These are phyloP conservation scores for Uropetala carovei DNA, from an alignment of 2,888 invertebrate genomes.

Conservation along the genomic window DNA sequence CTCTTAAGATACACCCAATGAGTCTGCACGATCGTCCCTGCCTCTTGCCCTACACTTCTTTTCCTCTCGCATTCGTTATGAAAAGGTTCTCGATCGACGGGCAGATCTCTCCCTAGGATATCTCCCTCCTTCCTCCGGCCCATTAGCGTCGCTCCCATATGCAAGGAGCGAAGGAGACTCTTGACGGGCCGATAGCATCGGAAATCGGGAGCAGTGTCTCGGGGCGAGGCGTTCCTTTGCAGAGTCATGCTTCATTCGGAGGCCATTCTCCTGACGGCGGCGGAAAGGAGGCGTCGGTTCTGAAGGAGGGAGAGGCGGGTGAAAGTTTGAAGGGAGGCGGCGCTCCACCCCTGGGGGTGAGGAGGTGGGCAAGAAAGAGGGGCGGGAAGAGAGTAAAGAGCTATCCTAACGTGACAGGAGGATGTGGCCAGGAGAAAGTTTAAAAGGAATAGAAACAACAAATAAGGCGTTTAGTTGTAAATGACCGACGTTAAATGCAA, in stretches of 20 bases:
- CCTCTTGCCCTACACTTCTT: not conserved
- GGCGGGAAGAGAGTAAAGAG: not conserved
- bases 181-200: constrained; percentile 41
- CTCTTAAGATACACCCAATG: not conserved
- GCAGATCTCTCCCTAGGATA: not conserved
- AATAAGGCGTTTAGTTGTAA: constrained; percentile 2
- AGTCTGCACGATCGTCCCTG: not conserved
- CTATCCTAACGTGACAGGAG: not conserved
- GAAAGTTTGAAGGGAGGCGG: not conserved
- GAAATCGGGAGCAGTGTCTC: constrained; percentile 54
- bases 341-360: not conserved
- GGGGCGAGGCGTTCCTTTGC: constrained; percentile 21
- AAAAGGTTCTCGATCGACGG: not conserved
- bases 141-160: constrained; percentile 43
- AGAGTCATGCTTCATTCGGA: constrained; percentile 47
- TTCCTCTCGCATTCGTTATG: not conserved
- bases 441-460: not conserved
- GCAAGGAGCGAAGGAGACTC: constrained; percentile 33
- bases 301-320: not conserved
- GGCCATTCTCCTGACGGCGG: not conserved
- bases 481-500: not conserved
- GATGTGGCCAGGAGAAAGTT: not conserved
- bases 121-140: constrained; percentile 19
- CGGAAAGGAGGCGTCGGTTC: not conserved
- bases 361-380: not conserved